These are phyloP conservation scores for Lacerta viridis DNA, from an alignment of 2,797 vertebrate species.

Conservation along the genomic window DNA sequence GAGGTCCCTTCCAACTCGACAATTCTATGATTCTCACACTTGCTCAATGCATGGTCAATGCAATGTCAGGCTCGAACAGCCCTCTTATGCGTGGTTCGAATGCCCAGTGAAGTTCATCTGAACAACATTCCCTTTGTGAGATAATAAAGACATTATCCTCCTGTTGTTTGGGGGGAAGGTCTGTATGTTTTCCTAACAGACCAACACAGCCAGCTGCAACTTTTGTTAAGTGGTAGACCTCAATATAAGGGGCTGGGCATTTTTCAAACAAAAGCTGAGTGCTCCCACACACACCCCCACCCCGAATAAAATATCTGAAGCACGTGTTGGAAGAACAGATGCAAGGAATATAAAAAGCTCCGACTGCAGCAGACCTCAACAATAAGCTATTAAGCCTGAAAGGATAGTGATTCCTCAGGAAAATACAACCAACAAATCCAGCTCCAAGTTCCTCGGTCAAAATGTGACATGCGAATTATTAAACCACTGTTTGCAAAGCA, in stretches of 20 bases:
- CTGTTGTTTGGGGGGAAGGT: background rate
- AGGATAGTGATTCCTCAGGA: background rate
- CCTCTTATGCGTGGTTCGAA: too few relatives aligned
- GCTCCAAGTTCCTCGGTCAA: background rate
- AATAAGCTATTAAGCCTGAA: conserved; percentile 1
- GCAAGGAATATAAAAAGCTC: background rate
- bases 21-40: too few relatives aligned
- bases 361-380: background rate
- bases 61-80: background rate
- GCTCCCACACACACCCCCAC: too few relatives aligned
- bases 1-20: too few relatives aligned
- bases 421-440: background rate
- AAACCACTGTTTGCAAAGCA: background rate
- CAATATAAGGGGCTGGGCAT: background rate
- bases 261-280: background rate
- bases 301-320: background rate
- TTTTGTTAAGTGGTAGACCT: background rate
- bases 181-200: background rate
- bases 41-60: too few relatives aligned
- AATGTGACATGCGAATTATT: background rate
- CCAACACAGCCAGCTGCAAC: background rate
- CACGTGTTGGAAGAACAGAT: background rate
- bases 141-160: background rate
- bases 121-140: too few relatives aligned
- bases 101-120: too few relatives aligned